These are phyloP conservation scores for Erpobdella octoculata DNA, from an alignment of 2,888 invertebrate species.

Conservation along the genomic window DNA sequence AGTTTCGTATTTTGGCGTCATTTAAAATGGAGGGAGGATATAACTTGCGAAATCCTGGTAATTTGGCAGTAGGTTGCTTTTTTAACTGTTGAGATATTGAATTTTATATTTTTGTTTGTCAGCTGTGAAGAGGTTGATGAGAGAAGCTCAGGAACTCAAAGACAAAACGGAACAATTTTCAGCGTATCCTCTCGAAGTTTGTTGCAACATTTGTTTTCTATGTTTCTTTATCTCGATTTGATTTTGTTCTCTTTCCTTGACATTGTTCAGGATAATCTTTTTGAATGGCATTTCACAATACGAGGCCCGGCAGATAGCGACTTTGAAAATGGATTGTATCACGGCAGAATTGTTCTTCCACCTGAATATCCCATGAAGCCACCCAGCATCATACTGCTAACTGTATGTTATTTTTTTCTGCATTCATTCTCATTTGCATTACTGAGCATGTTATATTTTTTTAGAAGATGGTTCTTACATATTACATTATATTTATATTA, in stretches of 20 bases:
- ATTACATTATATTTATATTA: background rate
- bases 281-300: slow-evolving; percentile 95
- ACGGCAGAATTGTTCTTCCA: slow-evolving; percentile 78
- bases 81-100: background rate
- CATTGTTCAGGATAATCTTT: slow-evolving; percentile 67
- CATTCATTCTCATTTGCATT: background rate
- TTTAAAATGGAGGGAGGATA: slow-evolving; percentile 27
- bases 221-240: background rate
- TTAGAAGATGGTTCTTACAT: background rate
- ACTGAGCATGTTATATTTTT: no score
- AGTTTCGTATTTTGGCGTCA: no score
- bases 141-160: slow-evolving; percentile 76
- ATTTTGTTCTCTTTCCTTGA: background rate
- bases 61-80: background rate
- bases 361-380: slow-evolving; percentile 95
- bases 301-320: slow-evolving; percentile 79
- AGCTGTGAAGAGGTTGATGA: slow-evolving; percentile 87
- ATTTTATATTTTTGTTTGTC: slow-evolving; percentile 8
- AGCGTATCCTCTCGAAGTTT: slow-evolving; percentile 73
- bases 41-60: slow-evolving; percentile 27
- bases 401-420: slow-evolving; percentile 57
- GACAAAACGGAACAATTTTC: slow-evolving; percentile 80
- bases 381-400: slow-evolving; percentile 82
- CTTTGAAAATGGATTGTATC: slow-evolving; percentile 82
- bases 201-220: background rate